These are phyloP conservation scores for Rhinatrema bivittatum DNA, from an alignment of 2,797 vertebrate species.

Conservation along the genomic window DNA sequence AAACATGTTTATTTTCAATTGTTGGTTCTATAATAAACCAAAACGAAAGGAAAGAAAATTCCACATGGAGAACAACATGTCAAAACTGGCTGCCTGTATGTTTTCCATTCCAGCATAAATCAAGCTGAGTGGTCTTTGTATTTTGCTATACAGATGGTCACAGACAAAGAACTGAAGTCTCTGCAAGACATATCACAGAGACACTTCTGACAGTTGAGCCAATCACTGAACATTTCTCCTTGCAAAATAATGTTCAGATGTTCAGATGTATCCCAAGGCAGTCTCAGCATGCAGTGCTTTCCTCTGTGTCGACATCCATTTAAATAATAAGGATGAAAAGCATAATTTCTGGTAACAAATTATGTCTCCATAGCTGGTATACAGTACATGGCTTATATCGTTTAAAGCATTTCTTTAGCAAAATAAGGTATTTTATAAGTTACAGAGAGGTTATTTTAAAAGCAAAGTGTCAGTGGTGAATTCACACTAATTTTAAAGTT, in stretches of 20 bases:
- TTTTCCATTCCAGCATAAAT: conserved; percentile 16
- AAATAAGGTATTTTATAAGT: conserved; percentile 7
- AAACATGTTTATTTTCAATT: too few relatives aligned
- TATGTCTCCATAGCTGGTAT: conserved; percentile 20
- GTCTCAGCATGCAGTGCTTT: conserved; percentile 51
- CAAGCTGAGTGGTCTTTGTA: conserved; percentile 46
- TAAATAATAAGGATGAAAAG: conserved; percentile 57
- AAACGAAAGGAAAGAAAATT: conserved; percentile 12
- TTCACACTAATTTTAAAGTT: too few relatives aligned
- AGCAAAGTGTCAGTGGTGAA: too few relatives aligned
- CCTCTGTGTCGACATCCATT: conserved; percentile 51
- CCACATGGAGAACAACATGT: conserved; percentile 18
- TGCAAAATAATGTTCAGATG: conserved; percentile 59
- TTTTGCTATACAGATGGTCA: conserved; percentile 49
- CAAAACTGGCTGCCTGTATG: conserved; percentile 22
- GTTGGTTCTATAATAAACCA: too few relatives aligned
- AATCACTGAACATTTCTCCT: conserved; percentile 51
- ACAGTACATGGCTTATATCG: conserved; percentile 16
- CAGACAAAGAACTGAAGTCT: conserved; percentile 47
- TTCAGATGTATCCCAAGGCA: conserved; percentile 49
- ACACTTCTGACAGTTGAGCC: conserved; percentile 62
- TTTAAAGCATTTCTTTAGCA: conserved; percentile 16
- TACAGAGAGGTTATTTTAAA: conserved; percentile 15
- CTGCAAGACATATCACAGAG: conserved; percentile 52
- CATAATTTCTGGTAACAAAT: conserved; percentile 34